phyloP scores from a whole-genome alignment of 2,113 vertebrate species.

The Triplophysa siluroides region DNA sequence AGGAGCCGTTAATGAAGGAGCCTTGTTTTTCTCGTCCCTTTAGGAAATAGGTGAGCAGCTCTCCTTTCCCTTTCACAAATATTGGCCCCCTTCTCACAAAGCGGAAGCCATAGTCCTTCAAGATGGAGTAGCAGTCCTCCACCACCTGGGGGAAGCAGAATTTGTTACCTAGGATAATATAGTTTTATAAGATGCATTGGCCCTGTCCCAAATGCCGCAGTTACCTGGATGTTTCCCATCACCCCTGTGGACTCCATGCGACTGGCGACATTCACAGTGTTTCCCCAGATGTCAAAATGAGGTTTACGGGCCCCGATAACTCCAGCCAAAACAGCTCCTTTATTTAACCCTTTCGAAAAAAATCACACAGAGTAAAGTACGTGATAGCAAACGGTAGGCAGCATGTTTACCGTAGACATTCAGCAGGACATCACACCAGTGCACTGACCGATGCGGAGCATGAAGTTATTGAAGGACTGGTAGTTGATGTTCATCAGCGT shows the following conservation, averaged over 20 bases:
- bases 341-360: conserved; percentile 84
- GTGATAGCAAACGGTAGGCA: not conserved
- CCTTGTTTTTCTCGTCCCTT: conserved; percentile 92
- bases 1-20: conserved; percentile 82
- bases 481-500: conserved; percentile 98
- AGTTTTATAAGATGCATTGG: not conserved
- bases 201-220: not conserved
- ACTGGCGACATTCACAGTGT: conserved; percentile 96
- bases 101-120: conserved; percentile 91
- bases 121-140: conserved; percentile 90
- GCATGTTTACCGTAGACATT: too few species aligned
- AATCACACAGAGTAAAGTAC: not conserved
- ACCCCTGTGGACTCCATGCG: conserved; percentile 96
- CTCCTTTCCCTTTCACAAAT: conserved; percentile 94
- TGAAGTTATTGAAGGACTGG: conserved; percentile 99
- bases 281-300: conserved; percentile 97
- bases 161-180: not conserved
- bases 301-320: conserved; percentile 94
- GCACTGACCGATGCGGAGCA: conserved; percentile 90
- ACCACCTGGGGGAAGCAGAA: conserved; percentile 81
- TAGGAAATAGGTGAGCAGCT: conserved; percentile 92
- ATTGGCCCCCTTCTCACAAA: conserved; percentile 90
- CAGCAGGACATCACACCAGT: not conserved
- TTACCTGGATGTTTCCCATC: conserved; percentile 95
- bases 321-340: conserved; percentile 89